Base-by-base conservation (phyloP, 1,140 invertebrate species). In the Bombus turneri region DNA sequence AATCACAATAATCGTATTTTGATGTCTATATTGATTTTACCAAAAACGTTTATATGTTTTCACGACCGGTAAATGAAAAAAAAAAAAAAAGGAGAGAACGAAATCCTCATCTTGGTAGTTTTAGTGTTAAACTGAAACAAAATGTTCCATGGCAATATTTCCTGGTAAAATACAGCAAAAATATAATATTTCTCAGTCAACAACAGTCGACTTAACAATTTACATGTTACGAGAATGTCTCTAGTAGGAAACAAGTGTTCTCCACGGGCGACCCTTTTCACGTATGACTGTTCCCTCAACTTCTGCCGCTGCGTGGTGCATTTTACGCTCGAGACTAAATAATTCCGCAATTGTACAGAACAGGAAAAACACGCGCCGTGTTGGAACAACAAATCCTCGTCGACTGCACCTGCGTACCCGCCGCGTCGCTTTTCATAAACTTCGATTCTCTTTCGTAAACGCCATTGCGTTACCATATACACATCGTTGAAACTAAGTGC, bases 361-460 rank as follows among this genome's bases (percentile, higher is more conserved):
- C n/a, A 37, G n/a, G 31, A n/a, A 9, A 68, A 79, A 47, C 41
- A 43, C 31, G 41, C 41, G n/a, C 22, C 12, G 12, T 6, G n/a
- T 59, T 37, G 37, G 28, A 3, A n/a, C 28, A 62, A 41, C 57
- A 66, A 64, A 82, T 82, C 37, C 57, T 43, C 81, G 28, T 41
- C 53, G n/a, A 41, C 53, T 71, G 71, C 71, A 82, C 39, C 57
- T 75, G 71, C 31, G n/a, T n/a, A 13, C 12, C 18, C 5, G 69
- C 53, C 31, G 6, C 10, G 53, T 39, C 25, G 12, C 13, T 78
- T 47, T 37, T 41, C 62, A 47, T 39, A 57, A 78, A 84, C 75
- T 15, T 47, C 39, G 39, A 39, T 43, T 41, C 53, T 79, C 76
- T 71, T 43, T 31, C 75, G 83, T 22, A 72, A 72, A 15, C 64